Evolutionary conservation across 2,888 invertebrate species (phyloP), one percentile per base, ranked within the genome.

Genomic region (Sphaeridia pumilis): DNA sequence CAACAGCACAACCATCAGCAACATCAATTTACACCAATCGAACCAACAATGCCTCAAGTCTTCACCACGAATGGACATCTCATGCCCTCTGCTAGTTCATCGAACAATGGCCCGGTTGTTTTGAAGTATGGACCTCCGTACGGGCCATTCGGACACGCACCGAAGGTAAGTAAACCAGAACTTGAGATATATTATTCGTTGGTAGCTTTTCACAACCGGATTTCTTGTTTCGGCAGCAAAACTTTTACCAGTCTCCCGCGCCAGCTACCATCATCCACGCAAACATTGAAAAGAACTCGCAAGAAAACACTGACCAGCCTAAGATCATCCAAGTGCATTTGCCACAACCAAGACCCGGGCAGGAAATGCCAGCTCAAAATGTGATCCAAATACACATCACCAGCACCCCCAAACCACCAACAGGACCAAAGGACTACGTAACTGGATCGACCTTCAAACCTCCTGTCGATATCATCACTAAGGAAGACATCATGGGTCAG

Each of bases 381-480:
- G 46, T 46, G 48, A 54, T 44, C 4, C 54, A 43, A 54, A 52
- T 49, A 28, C 52, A 45, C 24, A 46, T 44, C 47, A 48, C 42
- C 31, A 54, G 48, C 42, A 55, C 52, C 2, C 44, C 49, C 17
- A 38, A 31, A n/a, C 48, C 47, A 2, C 45, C 49, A 22, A 47
- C 41, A 41, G 46, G 46, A 20, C 43, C 34, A 12, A 53, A 57
- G 28, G 49, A 46, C 12, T 54, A 35, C 38, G 49, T 48, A 17
- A 41, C 41, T n/a, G 46, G 54, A n/a, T 54, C 49, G 14, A 54
- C 54, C 10, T 49, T 54, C 36, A 46, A 49, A 25, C 54, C 49
- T 5, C 49, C 54, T 17, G 46, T 49, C 20, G 52, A 53, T 20
- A 27, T 52, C 43, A 21, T 49, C 17, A 27, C 31, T 31, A 43